phyloP scores from a whole-genome alignment of 2,888 invertebrate genomes.

The Phortica magna region DNA sequence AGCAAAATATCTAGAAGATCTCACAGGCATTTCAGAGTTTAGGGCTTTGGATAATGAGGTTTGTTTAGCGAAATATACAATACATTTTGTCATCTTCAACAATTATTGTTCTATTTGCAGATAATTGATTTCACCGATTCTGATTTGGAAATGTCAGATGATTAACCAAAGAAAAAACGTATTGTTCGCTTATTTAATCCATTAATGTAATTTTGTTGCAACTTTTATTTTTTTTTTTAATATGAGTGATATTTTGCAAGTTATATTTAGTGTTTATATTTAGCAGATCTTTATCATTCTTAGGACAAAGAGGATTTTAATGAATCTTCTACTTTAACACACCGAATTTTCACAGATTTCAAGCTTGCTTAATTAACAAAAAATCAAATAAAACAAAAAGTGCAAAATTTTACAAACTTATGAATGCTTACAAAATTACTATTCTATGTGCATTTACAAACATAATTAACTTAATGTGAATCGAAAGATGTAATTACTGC shows the following conservation, averaged over 20 bases:
- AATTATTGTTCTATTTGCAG: slow-evolving; percentile 53
- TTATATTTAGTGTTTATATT: not conserved
- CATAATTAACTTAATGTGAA: no score
- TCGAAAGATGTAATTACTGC: no score
- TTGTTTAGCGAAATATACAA: slow-evolving; percentile 3
- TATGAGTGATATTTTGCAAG: not conserved
- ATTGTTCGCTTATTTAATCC: not conserved
- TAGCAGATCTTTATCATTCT: no score
- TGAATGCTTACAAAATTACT: no score
- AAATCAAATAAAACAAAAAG: no score
- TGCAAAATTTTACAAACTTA: no score
- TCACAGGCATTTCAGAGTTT: slow-evolving; percentile 88
- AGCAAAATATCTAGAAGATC: slow-evolving; percentile 88
- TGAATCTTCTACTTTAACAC: no score
- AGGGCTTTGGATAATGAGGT: slow-evolving; percentile 82
- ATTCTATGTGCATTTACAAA: no score
- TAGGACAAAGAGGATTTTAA: no score
- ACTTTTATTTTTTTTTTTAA: not conserved
- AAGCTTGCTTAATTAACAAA: no score
- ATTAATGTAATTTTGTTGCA: not conserved
- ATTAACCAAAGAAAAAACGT: slow-evolving; percentile 46
- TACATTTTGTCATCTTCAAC: no score
- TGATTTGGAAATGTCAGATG: slow-evolving; percentile 72
- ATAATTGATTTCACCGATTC: slow-evolving; percentile 76
- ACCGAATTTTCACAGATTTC: no score